Base-by-base conservation (phyloP, 2,888 invertebrate species). In the Trissoscelio sp. region DNA sequence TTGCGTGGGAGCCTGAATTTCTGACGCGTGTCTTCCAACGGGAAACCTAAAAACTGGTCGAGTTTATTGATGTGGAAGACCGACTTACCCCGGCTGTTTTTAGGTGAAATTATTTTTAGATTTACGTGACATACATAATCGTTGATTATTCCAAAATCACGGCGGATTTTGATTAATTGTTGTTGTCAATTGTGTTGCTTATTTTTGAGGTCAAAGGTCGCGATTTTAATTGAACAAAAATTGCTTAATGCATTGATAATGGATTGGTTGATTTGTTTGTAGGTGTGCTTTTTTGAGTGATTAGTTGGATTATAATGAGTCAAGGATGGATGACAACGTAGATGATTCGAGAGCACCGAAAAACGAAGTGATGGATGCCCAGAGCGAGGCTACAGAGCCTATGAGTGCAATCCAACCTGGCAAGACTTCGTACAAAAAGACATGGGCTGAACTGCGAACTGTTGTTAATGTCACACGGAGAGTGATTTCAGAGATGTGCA, bases 381-480 rank as follows among this genome's bases (percentile, higher is more conserved):
- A 69, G 20, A 69, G 46, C 16, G 73, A 77, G 5, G 16, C 58
- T 20, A 39, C 31, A 1, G 57, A 64, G 11, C 34, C 57, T 2
- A 22, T 22, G 12, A 66, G 24, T 11, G 16, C 12, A 9, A 55
- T 44, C 0, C 70, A 66, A 3, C 18, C 44, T 34, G 46, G 51
- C 7, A 72, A 66, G 46, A 48, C 20, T 20, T 28, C 46, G 4
- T 9, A 12, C 1, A 79, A 73, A 72, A 92, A 91, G 87, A 94
- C 95, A 64, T 97, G 97, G 97, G 94, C 95, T 1, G 97, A 97
- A 90, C 93, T 97, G 18, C 93, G 96, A 79, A 94, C 94, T 57
- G 95, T 96, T 6, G 97, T 97, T 0, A 95, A 95, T 87, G 96
- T 96, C 88, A 92, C 97, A 85, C 92, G 97, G 11, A 94, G 96